These are phyloP conservation scores for Psilopsiagon aurifrons DNA, from an alignment of 2,113 vertebrate species.

Conservation along the genomic window DNA sequence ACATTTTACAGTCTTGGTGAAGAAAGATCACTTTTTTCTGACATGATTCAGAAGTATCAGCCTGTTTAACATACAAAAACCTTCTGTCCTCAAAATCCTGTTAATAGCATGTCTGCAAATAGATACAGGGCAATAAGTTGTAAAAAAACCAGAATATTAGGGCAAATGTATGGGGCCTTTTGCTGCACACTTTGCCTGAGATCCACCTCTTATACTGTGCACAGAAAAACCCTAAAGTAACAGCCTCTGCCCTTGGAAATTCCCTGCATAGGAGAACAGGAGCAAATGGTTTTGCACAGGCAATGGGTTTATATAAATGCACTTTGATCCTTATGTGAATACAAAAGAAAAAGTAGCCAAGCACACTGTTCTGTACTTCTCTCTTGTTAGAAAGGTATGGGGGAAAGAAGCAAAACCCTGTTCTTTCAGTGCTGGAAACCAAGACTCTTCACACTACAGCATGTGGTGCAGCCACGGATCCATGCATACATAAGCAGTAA, in stretches of 20 bases:
- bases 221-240: background rate
- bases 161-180: background rate
- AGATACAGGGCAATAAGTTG: background rate
- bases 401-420: background rate
- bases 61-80: background rate
- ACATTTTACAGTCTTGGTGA: fast-evolving
- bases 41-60: background rate
- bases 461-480: background rate
- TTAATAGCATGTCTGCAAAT: background rate
- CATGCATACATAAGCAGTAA: background rate
- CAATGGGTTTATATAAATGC: background rate
- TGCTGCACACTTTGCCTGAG: background rate
- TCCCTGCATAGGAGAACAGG: background rate
- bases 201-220: background rate
- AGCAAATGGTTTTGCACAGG: background rate
- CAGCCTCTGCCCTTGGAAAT: background rate
- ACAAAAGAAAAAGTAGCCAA: background rate
- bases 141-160: background rate
- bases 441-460: background rate
- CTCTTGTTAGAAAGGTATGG: background rate
- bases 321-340: background rate
- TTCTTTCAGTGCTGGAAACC: background rate
- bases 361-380: background rate
- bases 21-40: background rate
- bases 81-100: background rate